phyloP scores from a whole-genome alignment of 1,140 invertebrate genomes.

The Drosophila parvula region DNA sequence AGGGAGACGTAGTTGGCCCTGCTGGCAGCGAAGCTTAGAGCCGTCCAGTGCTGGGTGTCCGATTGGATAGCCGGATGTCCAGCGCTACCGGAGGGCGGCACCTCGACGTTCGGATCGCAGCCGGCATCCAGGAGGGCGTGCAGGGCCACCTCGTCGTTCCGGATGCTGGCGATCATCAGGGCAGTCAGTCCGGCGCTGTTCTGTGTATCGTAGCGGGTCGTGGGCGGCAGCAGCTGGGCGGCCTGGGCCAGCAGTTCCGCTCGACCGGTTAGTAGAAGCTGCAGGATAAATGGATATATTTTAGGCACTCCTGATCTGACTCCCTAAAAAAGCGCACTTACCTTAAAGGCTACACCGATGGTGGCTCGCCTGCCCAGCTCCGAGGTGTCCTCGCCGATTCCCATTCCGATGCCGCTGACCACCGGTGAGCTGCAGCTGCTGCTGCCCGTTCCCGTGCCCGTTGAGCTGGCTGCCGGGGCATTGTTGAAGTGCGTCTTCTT shows the following conservation, averaged over 20 bases:
- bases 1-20: constrained; percentile 86
- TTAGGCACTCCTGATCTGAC: background rate
- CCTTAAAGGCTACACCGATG: constrained; percentile 91
- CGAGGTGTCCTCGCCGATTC: constrained; percentile 73
- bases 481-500: constrained; percentile 72
- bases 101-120: constrained; percentile 90
- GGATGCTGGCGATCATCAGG: constrained; percentile 91
- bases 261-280: constrained; percentile 89
- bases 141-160: constrained; percentile 90
- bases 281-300: background rate
- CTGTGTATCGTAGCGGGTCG: constrained; percentile 89
- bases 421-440: constrained; percentile 58
- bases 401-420: constrained; percentile 40
- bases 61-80: constrained; percentile 86
- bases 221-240: constrained; percentile 89
- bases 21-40: constrained; percentile 89
- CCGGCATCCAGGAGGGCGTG: constrained; percentile 91
- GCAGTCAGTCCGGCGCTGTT: constrained; percentile 92
- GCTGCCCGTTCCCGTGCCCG: constrained; percentile 31
- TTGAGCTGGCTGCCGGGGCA: constrained; percentile 15
- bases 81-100: constrained; percentile 83
- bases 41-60: constrained; percentile 92
- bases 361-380: constrained; percentile 87
- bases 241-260: constrained; percentile 92
- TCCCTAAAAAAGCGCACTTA: background rate